phyloP scores from a whole-genome alignment of 2,888 invertebrate genomes.

The Lasioglossum oenotherae region DNA sequence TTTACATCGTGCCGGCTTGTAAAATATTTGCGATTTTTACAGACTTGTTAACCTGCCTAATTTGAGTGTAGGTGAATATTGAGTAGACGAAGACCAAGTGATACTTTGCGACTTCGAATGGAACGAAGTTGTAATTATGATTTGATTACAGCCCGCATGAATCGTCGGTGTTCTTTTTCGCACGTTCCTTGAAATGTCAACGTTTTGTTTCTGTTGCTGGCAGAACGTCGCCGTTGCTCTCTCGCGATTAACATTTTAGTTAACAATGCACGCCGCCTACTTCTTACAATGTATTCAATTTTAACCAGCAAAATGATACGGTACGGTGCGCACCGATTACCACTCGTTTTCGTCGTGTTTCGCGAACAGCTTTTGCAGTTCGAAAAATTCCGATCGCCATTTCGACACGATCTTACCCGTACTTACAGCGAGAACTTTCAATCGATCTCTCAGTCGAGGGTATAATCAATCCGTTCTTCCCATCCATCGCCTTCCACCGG shows the following conservation, averaged over 20 bases:
- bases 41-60: not conserved
- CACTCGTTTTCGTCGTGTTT: not conserved
- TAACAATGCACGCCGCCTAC: constrained; percentile 13
- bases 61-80: not conserved
- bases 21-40: not conserved
- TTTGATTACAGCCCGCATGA: not conserved
- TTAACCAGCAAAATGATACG: not conserved
- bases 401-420: constrained; percentile 5
- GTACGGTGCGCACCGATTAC: not conserved
- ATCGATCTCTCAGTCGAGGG: not conserved
- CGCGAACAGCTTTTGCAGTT: not conserved
- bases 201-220: not conserved
- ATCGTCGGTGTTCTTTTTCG: not conserved
- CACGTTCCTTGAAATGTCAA: not conserved
- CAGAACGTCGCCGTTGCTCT: not conserved
- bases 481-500: not conserved
- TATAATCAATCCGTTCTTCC: constrained; percentile 10
- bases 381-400: constrained; percentile 5
- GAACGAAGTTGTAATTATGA: not conserved
- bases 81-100: no score
- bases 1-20: not conserved
- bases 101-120: not conserved
- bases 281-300: constrained; percentile 11
- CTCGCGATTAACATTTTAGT: constrained; percentile 5
- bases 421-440: constrained; percentile 1